Base-by-base conservation (phyloP, 1,140 invertebrate species). In the Papilio helenus region DNA sequence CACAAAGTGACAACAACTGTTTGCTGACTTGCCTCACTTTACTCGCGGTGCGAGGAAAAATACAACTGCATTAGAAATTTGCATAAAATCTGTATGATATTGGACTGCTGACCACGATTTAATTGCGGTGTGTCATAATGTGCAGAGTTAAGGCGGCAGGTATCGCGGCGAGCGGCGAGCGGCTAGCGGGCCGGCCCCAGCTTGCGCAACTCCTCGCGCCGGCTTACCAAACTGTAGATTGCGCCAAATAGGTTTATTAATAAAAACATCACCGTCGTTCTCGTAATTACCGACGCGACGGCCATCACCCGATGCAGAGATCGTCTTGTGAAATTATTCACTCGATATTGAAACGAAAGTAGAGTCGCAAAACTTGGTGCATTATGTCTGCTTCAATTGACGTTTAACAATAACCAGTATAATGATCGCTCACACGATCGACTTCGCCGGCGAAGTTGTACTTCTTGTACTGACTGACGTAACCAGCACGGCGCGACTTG, bases 81-180 rank as follows among this genome's bases (percentile, higher is more conserved):
- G n/a, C n/a, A 55, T 55, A 20, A 55, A 55, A 55, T 55, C 51
- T 20, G n/a, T 55, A 20, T 55, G n/a, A 55, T 55, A 55, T 55
- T 55, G 1, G n/a, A 55, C 18, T 55, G n/a, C 18, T 20, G 51
- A 9, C 51, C 51, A 55, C 51, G 5, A 55, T n/a, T 20, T 55
- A 55, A 55, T 55, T 55, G n/a, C 51, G 51, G 51, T 55, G n/a
- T 55, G 18, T 55, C 51, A 55, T 55, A 55, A 55, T 55, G 18
- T 55, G 8, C 51, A 55, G 18, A 55, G 51, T 55, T 55, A 55
- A 55, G n/a, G n/a, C 46, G 16, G 46, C 14, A 7, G 46, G 14
- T 18, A 16, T 39, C 34, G 46, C 51, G n/a, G 49, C 49, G 49
- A 18, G 49, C 16, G 49, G 49, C 14, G 18, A 39, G 18, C 18